Base-by-base conservation (phyloP, 2,888 invertebrate genomes). In the Minunthozetes semirufus region DNA sequence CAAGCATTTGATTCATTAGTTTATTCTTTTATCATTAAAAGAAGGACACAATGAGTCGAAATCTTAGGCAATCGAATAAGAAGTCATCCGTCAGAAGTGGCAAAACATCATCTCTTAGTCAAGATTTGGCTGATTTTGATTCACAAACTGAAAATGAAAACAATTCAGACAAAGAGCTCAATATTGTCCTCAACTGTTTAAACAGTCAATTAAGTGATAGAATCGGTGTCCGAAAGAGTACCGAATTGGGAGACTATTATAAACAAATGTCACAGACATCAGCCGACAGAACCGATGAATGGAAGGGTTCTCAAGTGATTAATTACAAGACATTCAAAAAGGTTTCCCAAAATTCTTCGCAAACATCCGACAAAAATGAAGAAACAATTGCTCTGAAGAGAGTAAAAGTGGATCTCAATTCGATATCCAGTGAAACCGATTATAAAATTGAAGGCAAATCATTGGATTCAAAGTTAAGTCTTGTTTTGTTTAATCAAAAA, bases 241-340 rank as follows among this genome's bases (percentile, higher is more conserved):
- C 27, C 8, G 5, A 70, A 46, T 46, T 70, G 17, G 38, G 46
- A 25, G 13, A 48, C 22, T n/a, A 46, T 38, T 70, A 46, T 9
- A 22, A 15, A 11, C 19, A 46, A 15, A 8, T 70, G 25, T 70
- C 70, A 9, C 70, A 70, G n/a, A 8, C 46, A 25, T 1, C 3
- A 27, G 11, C 17, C 27, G 8, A 70, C 8, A 19, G 48, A 11
- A 46, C 25, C 1, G 70, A 70, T 25, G 17, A 25, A 15, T 70
- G 70, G 70, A 70, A 70, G 48, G 70, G 70, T 1, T 46, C 25
- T 8, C 48, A 22, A 17, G 70, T 70, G 13, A 22, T 70, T 48
- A 70, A 70, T 48, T 70, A 70, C 46, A 70, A 70, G 46, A 70
- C 11, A 13, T 70, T 70, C 19, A 46, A 25, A 22, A 70, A 70